Percentiles rank a stretch among this genome's conserved stretches.
These are phyloP conservation scores for Ptyas mucosa DNA, from an alignment of 2,113 vertebrate species.

Conservation along the genomic window DNA sequence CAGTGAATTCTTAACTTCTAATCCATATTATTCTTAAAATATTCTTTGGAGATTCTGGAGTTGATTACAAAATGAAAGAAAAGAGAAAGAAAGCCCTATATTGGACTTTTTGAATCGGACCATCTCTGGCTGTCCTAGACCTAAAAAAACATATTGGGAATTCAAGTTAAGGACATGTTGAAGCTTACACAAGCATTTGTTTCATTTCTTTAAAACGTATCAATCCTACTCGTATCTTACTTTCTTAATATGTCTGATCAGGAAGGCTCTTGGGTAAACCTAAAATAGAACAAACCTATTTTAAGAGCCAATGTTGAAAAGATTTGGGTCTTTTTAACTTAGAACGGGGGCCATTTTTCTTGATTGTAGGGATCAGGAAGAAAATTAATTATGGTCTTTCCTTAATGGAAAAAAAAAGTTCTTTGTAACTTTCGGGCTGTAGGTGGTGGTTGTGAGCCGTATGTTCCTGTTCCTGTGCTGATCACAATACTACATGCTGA, in stretches of 20 bases:
- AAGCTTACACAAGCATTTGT: neutral
- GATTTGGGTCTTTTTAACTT: neutral
- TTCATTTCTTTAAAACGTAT: neutral
- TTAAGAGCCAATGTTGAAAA: neutral
- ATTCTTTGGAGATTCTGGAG: neutral
- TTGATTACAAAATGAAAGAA: neutral
- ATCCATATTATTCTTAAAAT: neutral
- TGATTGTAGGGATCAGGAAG: neutral
- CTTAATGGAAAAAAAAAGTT: neutral
- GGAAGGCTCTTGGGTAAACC: neutral
- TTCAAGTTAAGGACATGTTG: neutral
- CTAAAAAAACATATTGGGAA: neutral
- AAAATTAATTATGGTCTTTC: neutral
- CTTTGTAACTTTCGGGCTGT: neutral
- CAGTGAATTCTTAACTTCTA: constrained; percentile 13
- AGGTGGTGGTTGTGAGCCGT: neutral
- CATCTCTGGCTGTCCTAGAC: neutral
- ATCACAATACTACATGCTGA: constrained; percentile 25
- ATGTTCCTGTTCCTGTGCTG: constrained; percentile 41
- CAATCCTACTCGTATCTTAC: neutral
- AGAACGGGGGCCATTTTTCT: neutral
- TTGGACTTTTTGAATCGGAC: neutral
- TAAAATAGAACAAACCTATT: constrained; percentile 31
- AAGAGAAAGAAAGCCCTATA: neutral
- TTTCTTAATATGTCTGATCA: neutral